Base-by-base conservation (phyloP, 2,888 invertebrate species). In the Melieria picta region DNA sequence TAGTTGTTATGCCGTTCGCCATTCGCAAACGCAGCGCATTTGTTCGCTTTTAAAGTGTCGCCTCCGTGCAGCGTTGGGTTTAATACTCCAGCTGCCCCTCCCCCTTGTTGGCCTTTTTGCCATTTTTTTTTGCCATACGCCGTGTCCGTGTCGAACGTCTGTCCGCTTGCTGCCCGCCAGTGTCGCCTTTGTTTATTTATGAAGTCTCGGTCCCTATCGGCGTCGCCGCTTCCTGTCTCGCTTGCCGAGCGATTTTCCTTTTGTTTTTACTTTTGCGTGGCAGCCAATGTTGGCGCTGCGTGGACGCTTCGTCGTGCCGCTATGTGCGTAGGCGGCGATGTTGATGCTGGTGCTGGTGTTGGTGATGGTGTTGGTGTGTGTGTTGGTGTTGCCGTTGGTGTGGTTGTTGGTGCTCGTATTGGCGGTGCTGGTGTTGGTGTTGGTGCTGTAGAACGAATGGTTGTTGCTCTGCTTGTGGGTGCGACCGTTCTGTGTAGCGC, bases 291-390 rank as follows among this genome's bases (percentile, higher is more conserved):
- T 69, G 62, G 7, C 55, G 65, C 45, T 61, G 56, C 63, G 47
- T 68, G 73, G 52, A 67, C 58, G 47, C 58, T 5, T n/a, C 60
- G 69, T 72, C 66, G 56, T 65, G 58, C 72, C 79, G 81, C 78
- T 80, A 82, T 80, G 81, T 80, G 74, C 74, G 78, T 73, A 74
- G 74, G 78, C 77, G 77, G 47, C 9, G 65, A 72, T 72, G 69
- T 57, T 66, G 67, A 61, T 70, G 69, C 55, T 68, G 56, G 64
- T 79, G 71, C 76, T 56, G 46, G 56, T 16, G 63, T 5, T 63
- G 47, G 5, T 48, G 63, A 11, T 45, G 50, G 16, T 77, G 67
- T 72, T 76, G 81, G 74, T 80, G 72, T 77, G 79, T 64, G 77
- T 79, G 74, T 77, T 78, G 63, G 9, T 52, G 66, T 3, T 65